Evolutionary conservation across 2,113 vertebrate genomes (phyloP).

Genomic region (Buteo buteo): DNA sequence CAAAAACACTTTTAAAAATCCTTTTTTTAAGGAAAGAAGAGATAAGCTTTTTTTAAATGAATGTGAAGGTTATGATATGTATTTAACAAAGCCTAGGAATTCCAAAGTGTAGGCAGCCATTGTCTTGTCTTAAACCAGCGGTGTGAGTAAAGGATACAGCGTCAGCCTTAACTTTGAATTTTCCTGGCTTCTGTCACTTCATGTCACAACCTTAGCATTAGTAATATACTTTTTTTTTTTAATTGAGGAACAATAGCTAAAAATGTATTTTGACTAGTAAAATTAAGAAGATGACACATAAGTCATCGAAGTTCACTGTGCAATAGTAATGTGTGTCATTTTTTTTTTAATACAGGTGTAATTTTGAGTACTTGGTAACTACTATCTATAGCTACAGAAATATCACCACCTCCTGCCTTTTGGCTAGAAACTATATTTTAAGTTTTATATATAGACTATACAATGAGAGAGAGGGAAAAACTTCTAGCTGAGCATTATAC

Average conservation of each 20-base stretch:
- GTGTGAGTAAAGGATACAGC: conserved; percentile 11
- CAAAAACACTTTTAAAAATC: not conserved
- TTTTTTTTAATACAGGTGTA: conserved; percentile 35
- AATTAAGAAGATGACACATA: conserved; percentile 55
- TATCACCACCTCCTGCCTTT: conserved; percentile 18
- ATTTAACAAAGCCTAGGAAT: conserved; percentile 44
- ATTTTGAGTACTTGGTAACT: conserved; percentile 30
- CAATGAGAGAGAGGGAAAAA: not conserved
- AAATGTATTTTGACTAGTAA: conserved; percentile 72
- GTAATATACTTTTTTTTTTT: conserved; percentile 62
- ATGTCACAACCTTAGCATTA: conserved; percentile 57
- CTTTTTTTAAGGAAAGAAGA: not conserved
- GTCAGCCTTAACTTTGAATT: conserved; percentile 33
- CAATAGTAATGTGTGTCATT: conserved; percentile 43
- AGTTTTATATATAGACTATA: conserved; percentile 18
- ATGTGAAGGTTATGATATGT: not conserved
- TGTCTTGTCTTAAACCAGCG: not conserved
- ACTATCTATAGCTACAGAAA: conserved; percentile 41
- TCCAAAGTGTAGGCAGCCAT: conserved; percentile 4
- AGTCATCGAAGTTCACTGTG: conserved; percentile 50
- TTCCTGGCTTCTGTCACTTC: conserved; percentile 46
- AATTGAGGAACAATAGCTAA: conserved; percentile 50
- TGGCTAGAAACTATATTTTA: not conserved
- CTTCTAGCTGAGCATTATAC: not conserved
- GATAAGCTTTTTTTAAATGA: not conserved